Evolutionary conservation across 1,140 invertebrate genomes (phyloP), one percentile per base, ranked within the genome.

Genomic region (Lepidurus arcticus): DNA sequence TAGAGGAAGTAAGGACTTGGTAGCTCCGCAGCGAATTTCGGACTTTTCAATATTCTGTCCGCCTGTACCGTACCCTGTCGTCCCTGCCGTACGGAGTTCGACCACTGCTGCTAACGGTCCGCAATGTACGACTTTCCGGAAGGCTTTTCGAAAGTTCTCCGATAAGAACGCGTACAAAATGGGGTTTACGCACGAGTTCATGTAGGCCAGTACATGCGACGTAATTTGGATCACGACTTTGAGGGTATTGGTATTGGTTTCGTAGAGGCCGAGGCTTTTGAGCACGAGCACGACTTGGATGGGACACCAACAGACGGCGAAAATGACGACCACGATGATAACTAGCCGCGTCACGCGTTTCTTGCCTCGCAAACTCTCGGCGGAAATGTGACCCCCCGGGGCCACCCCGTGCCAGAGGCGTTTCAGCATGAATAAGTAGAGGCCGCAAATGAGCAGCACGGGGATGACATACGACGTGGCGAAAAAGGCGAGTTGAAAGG

Each of bases 301-400:
- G 1, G 96, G 96, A 81, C 93, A 91, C 97, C 97, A 98, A 86
- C 96, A 98, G 45, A 97, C 87, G 10, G 96, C 96, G 84, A 98
- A 98, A 44, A 96, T 95, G 26, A 94, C 90, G 0, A 98, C 94
- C 16, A 98, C 95, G 26, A 96, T 92, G 47, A 97, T 89, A 8
- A 98, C 94, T 90, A 98, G 93, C 79, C 94, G 88, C 1, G 96
- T 98, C 1, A 97, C 96, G 79, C 95, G 88, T 84, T 92, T 92
- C 85, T 96, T 95, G 43, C 94, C 93, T 81, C 94, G 88, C 74
- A 94, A 86, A 75, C 88, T 90, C 82, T 93, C 91, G 1, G 89
- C 88, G 44, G 90, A 90, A 44, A 88, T 87, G 80, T 88, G 89
- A 8, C 91, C 91, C 26, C 91, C 92, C 0, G 93, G 92, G 42